A percentile compares a stretch with the other conserved stretches of the same genome.
These are phyloP conservation scores for Tetraodon nigroviridis DNA, from an alignment of 2,113 vertebrate species.

Conservation along the genomic window DNA sequence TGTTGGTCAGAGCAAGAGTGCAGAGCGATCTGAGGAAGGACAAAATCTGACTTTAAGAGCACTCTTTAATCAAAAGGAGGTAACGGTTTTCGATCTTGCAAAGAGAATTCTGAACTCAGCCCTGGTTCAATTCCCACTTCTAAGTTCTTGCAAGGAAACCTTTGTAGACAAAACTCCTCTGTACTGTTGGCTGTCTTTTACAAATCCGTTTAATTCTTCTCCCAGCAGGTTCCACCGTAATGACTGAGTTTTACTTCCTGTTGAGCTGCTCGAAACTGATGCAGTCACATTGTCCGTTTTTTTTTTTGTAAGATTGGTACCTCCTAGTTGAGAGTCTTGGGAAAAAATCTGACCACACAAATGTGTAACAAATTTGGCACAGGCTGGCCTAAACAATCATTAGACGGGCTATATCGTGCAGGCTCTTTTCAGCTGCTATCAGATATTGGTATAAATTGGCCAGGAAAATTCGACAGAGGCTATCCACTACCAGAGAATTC, in stretches of 20 bases:
- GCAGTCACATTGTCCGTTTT: constrained; percentile 45
- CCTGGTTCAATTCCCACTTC: constrained; percentile 45
- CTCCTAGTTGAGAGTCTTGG: constrained; percentile 17
- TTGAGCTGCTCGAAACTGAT: constrained; percentile 41
- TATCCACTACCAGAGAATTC: constrained; percentile 2
- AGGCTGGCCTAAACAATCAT: constrained; percentile 11
- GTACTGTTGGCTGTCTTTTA: constrained; percentile 46
- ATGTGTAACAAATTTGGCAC: constrained; percentile 16
- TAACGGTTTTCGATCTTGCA: constrained; percentile 33
- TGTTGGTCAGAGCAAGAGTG: constrained; percentile 49
- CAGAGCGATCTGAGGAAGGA: constrained; percentile 41
- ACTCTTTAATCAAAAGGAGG: constrained; percentile 23
- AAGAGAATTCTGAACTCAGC: constrained; percentile 30
- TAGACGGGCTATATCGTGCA: constrained; percentile 28
- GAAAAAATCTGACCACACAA: constrained; percentile 27
- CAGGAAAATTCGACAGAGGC: constrained; percentile 7
- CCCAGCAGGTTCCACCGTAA: constrained; percentile 43
- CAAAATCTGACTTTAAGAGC: constrained; percentile 40
- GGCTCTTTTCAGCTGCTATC: constrained; percentile 8
- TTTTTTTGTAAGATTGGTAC: constrained; percentile 35
- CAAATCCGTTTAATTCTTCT: constrained; percentile 53
- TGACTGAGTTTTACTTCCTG: constrained; percentile 41
- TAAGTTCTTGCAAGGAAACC: constrained; percentile 44
- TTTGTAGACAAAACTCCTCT: constrained; percentile 58
- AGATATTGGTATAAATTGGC: constrained; percentile 8